A percentile compares a stretch with the other conserved stretches of the same genome.
phyloP scores from a whole-genome alignment of 1,140 invertebrate species.

The Globodera rostochiensis region DNA sequence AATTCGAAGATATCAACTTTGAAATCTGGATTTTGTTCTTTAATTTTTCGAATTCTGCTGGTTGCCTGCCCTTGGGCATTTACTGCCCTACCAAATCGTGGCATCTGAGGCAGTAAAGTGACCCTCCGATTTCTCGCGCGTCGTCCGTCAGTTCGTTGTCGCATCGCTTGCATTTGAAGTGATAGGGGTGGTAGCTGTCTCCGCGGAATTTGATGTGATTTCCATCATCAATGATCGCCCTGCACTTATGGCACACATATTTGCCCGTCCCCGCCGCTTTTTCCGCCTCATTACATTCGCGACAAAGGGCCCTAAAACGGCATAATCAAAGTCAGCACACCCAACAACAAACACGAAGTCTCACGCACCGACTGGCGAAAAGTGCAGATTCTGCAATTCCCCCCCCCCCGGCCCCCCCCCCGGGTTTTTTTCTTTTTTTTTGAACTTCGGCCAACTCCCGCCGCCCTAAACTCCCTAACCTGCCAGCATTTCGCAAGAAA shows the following conservation, averaged over 20 bases:
- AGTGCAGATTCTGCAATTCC: too few relatives aligned
- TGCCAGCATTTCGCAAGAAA: conserved; percentile 71
- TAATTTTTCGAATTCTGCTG: too few relatives aligned
- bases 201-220: conserved; percentile 91
- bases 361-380: too few relatives aligned
- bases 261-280: conserved; percentile 92
- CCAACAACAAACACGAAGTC: too few relatives aligned
- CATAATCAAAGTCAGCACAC: background rate
- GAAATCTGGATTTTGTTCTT: too few relatives aligned
- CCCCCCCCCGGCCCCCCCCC: too few relatives aligned
- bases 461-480: conserved; percentile 32
- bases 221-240: conserved; percentile 94
- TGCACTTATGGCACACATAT: conserved; percentile 98
- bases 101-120: conserved; percentile 93
- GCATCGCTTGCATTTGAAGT: conserved; percentile 84
- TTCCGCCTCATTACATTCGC: conserved; percentile 91
- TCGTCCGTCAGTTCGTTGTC: conserved; percentile 75
- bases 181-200: conserved; percentile 97
- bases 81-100: conserved; percentile 75
- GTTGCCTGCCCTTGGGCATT: too few relatives aligned
- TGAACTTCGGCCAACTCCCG: background rate
- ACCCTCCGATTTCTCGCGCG: conserved; percentile 89
- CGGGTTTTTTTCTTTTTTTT: background rate
- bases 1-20: too few relatives aligned
- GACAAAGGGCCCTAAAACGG: conserved; percentile 81